Evolutionary conservation across 2,113 vertebrate species (phyloP), one percentile per base, ranked within the genome.

Genomic region (Glaucomys volans): DNA sequence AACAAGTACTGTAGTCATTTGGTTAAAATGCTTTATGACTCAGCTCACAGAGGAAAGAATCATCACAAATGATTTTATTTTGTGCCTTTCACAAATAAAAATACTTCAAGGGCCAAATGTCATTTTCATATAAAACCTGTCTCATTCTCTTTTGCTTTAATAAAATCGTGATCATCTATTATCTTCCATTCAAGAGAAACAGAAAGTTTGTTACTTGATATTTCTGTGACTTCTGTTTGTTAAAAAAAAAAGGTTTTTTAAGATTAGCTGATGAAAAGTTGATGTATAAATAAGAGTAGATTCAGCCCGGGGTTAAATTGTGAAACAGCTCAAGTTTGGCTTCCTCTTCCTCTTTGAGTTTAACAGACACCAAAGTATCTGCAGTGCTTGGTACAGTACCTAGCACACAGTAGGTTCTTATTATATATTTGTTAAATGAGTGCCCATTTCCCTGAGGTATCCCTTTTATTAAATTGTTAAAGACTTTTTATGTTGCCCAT

Each of bases 21-120:
- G 37, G 69, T 71, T 96, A 87, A 94, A 87, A 94, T 57, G 32
- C 35, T 91, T 91, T 90, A 90, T 62, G 79, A 80, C 28, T 89
- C 66, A 94, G 42, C 32, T 50, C 28, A 66, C 28, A 40, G 64
- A 90, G 47, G 76, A 75, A 96, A 94, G 8, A 69, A 77, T 26
- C 92, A 32, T 72, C 52, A 94, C 28, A 77, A 87, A 66, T 91
- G 12, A 47, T 47, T 81, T 86, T 69, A 85, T 26, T 93, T 92
- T 62, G 79, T 94, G 40, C 18, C 57, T 81, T 92, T 92, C 81
- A 90, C 32, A 44, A 90, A 85, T 80, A 91, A 87, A 66, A 83
- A 79, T 93, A 93, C 9, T 89, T 44, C 57, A 47, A 96, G 42
- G 44, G 30, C 9, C 26, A 92, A 67, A 47, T 91, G 66, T 87